A percentile compares a stretch with the other conserved stretches of the same genome.
These are phyloP conservation scores for Zophobas morio DNA, from an alignment of 1,140 invertebrate species.

Conservation along the genomic window DNA sequence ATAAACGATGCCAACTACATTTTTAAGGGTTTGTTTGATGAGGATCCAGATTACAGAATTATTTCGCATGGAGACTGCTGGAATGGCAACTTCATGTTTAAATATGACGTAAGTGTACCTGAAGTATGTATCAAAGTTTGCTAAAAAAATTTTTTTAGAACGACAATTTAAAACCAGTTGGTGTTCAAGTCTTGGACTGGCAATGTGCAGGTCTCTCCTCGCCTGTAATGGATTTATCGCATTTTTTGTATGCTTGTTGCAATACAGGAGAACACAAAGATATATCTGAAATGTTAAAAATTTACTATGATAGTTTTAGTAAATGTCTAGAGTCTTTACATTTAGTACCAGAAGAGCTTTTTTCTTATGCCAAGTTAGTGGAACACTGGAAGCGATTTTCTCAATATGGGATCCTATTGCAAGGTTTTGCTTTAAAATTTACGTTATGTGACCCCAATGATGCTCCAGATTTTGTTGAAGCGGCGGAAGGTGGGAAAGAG, in stretches of 20 bases:
- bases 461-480: neutral
- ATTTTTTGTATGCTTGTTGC: neutral
- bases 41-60: conserved; percentile 68
- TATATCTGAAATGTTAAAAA: neutral
- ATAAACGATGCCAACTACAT: neutral
- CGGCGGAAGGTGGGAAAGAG: neutral
- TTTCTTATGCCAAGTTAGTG: neutral
- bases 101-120: conserved; percentile 35
- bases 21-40: conserved; percentile 16
- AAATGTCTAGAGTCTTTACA: neutral
- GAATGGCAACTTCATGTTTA: neutral
- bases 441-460: neutral
- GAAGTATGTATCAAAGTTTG: neutral
- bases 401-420: neutral
- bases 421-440: neutral
- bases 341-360: neutral
- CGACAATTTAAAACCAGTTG: neutral
- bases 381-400: neutral
- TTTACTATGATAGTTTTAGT: neutral
- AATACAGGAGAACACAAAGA: neutral
- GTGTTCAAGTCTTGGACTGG: neutral
- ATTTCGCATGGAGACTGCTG: neutral
- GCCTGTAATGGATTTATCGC: neutral
- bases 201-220: neutral
- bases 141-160: neutral